phyloP scores from a whole-genome alignment of 2,888 invertebrate species.

The Asteroscopus sphinx region DNA sequence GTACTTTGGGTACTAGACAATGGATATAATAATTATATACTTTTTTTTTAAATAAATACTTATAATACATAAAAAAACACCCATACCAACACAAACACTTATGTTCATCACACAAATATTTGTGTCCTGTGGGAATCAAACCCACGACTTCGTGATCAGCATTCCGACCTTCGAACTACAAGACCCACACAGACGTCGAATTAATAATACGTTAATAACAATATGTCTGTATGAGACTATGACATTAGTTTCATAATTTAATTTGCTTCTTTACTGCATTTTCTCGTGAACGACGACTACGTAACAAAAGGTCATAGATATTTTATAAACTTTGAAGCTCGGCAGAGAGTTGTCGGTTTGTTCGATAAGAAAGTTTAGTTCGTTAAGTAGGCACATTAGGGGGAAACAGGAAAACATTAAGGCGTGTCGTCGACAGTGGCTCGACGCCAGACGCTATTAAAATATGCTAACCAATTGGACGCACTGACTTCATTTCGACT shows the following conservation, averaged over 20 bases:
- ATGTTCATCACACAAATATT: too few species aligned
- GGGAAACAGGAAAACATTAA: slow-evolving; percentile 87
- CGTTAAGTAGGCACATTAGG: slow-evolving; percentile 88
- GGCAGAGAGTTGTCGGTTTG: slow-evolving; percentile 78
- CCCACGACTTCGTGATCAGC: too few species aligned
- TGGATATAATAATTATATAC: too few species aligned
- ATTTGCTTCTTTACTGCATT: slow-evolving; percentile 51
- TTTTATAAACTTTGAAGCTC: slow-evolving; percentile 77
- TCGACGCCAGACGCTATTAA: slow-evolving; percentile 84
- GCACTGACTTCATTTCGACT: slow-evolving; percentile 74
- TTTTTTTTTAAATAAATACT: too few species aligned
- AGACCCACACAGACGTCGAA: not conserved
- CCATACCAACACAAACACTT: too few species aligned
- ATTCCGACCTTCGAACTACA: too few species aligned
- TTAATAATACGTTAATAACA: slow-evolving; percentile 1
- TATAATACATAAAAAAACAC: too few species aligned
- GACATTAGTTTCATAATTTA: slow-evolving; percentile 37
- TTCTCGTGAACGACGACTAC: slow-evolving; percentile 53
- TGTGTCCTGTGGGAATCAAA: too few species aligned
- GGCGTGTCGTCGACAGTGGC: slow-evolving; percentile 82
- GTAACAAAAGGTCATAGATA: slow-evolving; percentile 70
- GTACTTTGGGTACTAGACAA: too few species aligned
- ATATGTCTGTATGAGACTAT: slow-evolving; percentile 14
- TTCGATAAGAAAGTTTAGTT: slow-evolving; percentile 88
- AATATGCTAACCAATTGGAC: slow-evolving; percentile 86